These are phyloP conservation scores for Sylvilagus bachmani DNA, from an alignment of 2,113 vertebrate genomes.

Conservation along the genomic window DNA sequence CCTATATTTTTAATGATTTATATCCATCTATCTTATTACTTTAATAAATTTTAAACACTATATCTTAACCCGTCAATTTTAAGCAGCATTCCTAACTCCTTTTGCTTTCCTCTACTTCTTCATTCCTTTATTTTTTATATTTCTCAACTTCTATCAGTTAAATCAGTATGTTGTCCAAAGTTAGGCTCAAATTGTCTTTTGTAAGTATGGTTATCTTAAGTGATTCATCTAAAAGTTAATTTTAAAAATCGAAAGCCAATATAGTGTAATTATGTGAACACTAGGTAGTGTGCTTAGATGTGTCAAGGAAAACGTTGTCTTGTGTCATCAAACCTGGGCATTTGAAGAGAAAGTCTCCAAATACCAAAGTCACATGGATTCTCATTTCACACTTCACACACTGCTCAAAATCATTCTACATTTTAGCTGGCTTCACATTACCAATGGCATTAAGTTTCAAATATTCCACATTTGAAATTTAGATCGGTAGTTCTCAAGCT, in stretches of 20 bases:
- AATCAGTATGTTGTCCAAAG: background rate
- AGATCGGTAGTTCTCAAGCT: background rate
- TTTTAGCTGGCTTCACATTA: slow-evolving; percentile 22
- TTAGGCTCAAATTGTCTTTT: slow-evolving; percentile 46
- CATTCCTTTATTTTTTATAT: background rate
- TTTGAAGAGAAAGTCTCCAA: background rate
- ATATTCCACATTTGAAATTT: slow-evolving; percentile 1
- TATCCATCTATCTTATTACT: background rate
- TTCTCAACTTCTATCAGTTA: slow-evolving; percentile 6
- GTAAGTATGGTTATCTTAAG: background rate
- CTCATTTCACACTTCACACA: background rate
- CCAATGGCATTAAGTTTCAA: background rate
- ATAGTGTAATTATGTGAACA: slow-evolving; percentile 24
- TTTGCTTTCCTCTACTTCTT: background rate
- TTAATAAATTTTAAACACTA: background rate
- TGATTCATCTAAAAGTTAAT: background rate
- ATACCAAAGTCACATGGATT: background rate
- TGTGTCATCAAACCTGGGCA: background rate
- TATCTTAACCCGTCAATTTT: slow-evolving; percentile 24
- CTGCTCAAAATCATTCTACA: background rate
- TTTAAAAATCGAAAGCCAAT: background rate
- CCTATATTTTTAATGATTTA: background rate
- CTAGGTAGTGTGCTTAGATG: background rate
- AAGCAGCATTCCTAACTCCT: background rate
- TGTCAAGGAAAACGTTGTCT: background rate